Base-by-base conservation (phyloP, 2,888 invertebrate genomes). In the Acrocera orbiculus region DNA sequence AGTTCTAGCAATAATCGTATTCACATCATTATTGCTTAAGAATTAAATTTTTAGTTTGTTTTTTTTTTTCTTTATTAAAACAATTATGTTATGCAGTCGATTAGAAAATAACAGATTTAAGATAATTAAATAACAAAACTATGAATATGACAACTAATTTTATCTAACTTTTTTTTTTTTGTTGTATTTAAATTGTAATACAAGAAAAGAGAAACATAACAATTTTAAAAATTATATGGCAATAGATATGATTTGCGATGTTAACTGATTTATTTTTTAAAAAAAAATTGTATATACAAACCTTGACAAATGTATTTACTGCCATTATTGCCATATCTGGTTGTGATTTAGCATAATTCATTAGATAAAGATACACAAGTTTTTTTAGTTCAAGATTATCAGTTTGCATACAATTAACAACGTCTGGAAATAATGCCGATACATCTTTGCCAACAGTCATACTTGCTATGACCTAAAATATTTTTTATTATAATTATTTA, bases 371-470 rank as follows among this genome's bases (percentile, higher is more conserved):
- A 59, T 98, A 99, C 2, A 99, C 98, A 31, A 98, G 67, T 53
- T 99, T 99, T 65, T 98, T 98, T 47, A 99, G 63, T 60, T 98
- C 98, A 53, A 98, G 65, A 62, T 98, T 99, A 57, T 98, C 98
- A 0, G 98, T 99, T 65, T 98, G 98, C 96, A 99, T 98, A 58
- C 98, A 98, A 63, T 98, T 98, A 17, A 99, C 95, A 2, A 99
- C 98, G 58, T 99, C 98, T 0, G 98, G 96, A 56, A 99, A 99
- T 11, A 98, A 64, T 2, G 96, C 93, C 0, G 86, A 86, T 1
- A 99, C 98, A 72, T 98, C 98, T 67, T 98, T 98, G 33, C 98
- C 98, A 15, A 99, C 98, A 5, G 98, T 98, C 98, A 99, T 98
- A 40, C 93, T 93, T 16, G 98, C 98, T 54, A 98, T 98, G 14